Percentiles rank a stretch among this genome's conserved stretches.
These are phyloP conservation scores for Myotis pilosus DNA, from an alignment of 2,797 vertebrate species.

Conservation along the genomic window DNA sequence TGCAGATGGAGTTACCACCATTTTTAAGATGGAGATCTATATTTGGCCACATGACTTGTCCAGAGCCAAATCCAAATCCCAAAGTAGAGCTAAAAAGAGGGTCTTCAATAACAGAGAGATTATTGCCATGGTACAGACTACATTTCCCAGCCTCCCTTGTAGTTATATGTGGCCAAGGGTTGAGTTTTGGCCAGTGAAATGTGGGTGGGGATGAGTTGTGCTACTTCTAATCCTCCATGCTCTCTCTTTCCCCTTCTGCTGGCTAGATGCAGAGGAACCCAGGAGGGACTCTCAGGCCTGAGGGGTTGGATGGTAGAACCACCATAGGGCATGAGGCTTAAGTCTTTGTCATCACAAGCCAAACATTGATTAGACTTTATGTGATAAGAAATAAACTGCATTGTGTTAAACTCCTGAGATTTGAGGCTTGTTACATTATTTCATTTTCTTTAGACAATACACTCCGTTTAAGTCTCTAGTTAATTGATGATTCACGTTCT, in stretches of 20 bases:
- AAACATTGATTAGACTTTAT: neutral
- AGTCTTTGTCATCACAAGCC: slow-evolving; percentile 2
- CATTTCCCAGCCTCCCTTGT: neutral
- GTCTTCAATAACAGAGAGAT: neutral
- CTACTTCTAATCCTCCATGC: neutral
- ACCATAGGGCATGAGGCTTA: neutral
- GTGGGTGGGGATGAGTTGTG: neutral
- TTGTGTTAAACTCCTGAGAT: neutral
- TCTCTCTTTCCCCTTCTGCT: neutral
- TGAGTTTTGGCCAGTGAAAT: neutral
- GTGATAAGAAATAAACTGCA: slow-evolving; percentile 7
- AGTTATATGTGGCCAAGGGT: neutral
- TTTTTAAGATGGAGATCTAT: slow-evolving; percentile 46
- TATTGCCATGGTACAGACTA: neutral
- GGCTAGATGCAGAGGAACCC: neutral
- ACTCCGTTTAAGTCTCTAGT: neutral
- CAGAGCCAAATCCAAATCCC: slow-evolving; percentile 34
- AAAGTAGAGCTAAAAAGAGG: neutral
- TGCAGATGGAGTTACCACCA: neutral
- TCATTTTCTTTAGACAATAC: neutral
- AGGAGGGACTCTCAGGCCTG: neutral
- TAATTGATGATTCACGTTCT: neutral
- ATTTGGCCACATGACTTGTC: neutral
- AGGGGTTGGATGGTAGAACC: neutral
- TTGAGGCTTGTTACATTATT: neutral